Evolutionary conservation across 2,797 vertebrate species (phyloP), one percentile per base, ranked within the genome.

Genomic region (Sebastes matsubarae): DNA sequence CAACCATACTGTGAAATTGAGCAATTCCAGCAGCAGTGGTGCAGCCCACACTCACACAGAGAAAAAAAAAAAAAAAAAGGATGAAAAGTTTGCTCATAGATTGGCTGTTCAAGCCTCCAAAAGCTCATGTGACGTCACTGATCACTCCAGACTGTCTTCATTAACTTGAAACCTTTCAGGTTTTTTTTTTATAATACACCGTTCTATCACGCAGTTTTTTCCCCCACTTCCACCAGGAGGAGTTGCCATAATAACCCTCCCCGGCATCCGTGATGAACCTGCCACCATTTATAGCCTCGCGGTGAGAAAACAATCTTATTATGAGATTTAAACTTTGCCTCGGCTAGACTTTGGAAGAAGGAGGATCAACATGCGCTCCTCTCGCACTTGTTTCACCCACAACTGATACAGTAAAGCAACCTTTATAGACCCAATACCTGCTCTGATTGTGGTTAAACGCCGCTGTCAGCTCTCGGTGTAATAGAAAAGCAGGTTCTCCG

Each of bases 251-350:
- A 89, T 42, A 42, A 42, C 38, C 85, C 90, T 90, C 87, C 66
- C 30, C 82, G 80, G 84, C 77, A 75, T 86, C 70, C 87, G 87
- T 84, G 92, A 91, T 88, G 88, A 93, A 92, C 87, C 87, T 66
- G 89, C 82, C 83, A 90, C 95, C 95, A 94, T 96, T 95, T 94
- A 96, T 96, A 96, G 94, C 92, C 94, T 89, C 65, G 88, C 90
- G 90, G 85, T 93, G 93, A 95, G 90, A 87, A 46, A 93, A 90
- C 95, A 96, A 96, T 96, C 95, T 95, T 95, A 93, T 96, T 94
- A 96, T 92, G 94, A 95, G 94, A 94, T 94, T 94, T 94, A 94
- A 95, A 94, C 92, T 94, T 94, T 92, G 88, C 91, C 92, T 92
- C 88, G 87, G 79, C 86, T 87, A 92, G 93, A 94, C 92, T 70